Evolutionary conservation across 2,113 vertebrate species (phyloP), one percentile per base, ranked within the genome.

Genomic region (Nipponia nippon): DNA sequence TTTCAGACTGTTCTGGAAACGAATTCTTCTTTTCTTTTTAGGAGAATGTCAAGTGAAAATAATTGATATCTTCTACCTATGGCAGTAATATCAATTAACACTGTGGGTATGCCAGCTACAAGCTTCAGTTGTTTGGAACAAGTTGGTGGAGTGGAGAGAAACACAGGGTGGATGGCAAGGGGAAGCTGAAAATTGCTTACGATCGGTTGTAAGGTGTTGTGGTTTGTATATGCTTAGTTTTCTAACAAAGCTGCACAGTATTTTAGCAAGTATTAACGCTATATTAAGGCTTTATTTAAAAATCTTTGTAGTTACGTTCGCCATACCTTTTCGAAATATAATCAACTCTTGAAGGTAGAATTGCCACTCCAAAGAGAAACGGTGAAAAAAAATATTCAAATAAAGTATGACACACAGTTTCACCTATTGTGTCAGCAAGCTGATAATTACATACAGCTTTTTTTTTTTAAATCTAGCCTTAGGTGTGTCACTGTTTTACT

Each of bases 351-450:
- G 4, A 50, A 89, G 79, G 79, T 71, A 66, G 93, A 88, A 83
- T 92, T 95, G 90, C 90, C 53, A 87, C 83, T 93, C 40, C 90
- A 79, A 56, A 95, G 91, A 92, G 87, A 96, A 96, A 91, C 3
- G 63, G 83, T 88, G 91, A 34, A 94, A 90, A 88, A 93, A 62
- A 80, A 61, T 55, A 95, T 88, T 96, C 95, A 92, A 95, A 95
- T 95, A 18, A 63, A 93, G 91, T 75, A 97, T 97, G 97, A 97
- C 96, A 96, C 96, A 98, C 36, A 97, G 96, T 98, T 98, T 98
- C 97, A 97, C 86, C 94, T 97, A 94, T 94, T 97, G 96, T 97
- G 94, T 98, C 97, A 98, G 96, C 96, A 97, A 95, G 95, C 81
- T 1, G 7, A 91, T 96, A 96, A 96, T 97, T 96, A 90, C 95